These are phyloP conservation scores for Cranoglanis bouderius DNA, from an alignment of 2,113 vertebrate species.

Conservation along the genomic window DNA sequence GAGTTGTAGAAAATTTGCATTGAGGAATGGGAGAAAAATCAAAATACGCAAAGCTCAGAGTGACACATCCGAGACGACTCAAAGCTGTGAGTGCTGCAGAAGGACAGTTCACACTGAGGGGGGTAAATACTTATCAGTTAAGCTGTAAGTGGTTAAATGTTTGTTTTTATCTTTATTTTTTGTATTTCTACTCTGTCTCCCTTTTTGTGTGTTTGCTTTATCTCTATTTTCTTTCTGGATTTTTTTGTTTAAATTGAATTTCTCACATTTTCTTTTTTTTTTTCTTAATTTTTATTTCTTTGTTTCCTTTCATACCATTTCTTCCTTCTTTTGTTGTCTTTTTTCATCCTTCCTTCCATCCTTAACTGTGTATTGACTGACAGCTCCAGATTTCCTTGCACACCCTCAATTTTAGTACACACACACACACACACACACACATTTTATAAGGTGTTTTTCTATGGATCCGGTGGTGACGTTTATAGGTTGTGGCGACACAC, in stretches of 20 bases:
- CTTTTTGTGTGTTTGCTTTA: no score
- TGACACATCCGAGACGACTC: not conserved
- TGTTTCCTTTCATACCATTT: not conserved
- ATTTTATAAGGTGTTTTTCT: not conserved
- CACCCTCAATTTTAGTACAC: not conserved
- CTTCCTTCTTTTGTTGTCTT: not conserved
- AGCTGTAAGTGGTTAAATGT: not conserved
- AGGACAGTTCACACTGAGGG: not conserved
- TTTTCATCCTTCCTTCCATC: not conserved
- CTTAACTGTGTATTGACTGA: not conserved
- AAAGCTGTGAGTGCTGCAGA: not conserved
- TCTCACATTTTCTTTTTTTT: not conserved
- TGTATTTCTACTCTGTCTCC: not conserved
- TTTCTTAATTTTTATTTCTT: not conserved
- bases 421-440: not conserved
- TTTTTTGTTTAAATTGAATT: not conserved
- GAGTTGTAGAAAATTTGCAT: not conserved
- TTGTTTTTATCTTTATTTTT: not conserved
- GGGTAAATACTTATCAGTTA: not conserved
- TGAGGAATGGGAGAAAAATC: not conserved
- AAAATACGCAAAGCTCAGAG: not conserved
- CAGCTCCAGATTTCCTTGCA: not conserved
- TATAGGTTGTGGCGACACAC: not conserved
- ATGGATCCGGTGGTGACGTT: slow-evolving; percentile 4
- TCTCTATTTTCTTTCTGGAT: no score